Conservation (phyloP, 2,888 invertebrate genomes). For the Catocala nupta region DNA sequence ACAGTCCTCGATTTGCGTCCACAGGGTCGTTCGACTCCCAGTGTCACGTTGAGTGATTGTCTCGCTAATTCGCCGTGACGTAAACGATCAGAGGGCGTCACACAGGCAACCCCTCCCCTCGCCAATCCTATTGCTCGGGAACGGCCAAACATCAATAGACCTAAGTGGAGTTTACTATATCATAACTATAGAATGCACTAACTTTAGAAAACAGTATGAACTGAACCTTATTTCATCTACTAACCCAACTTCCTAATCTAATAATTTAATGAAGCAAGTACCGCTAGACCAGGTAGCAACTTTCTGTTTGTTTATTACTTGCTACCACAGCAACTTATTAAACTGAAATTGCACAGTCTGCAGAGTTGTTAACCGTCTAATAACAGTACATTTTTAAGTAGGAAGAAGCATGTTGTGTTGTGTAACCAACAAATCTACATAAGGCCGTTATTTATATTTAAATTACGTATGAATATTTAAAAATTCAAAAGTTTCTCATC, state of each 20-base stretch:
- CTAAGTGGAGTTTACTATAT: slow-evolving; percentile 36
- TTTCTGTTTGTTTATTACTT: slow-evolving; percentile 21
- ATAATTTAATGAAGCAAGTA: slow-evolving; percentile 22
- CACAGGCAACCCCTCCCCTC: slow-evolving; percentile 34
- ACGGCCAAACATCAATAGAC: slow-evolving; percentile 47
- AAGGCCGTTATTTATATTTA: slow-evolving; percentile 52
- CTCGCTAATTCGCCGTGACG: slow-evolving; percentile 73
- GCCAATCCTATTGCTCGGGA: slow-evolving; percentile 44
- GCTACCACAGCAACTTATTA: slow-evolving; percentile 20
- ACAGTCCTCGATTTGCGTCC: slow-evolving; percentile 75
- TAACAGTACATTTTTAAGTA: slow-evolving; percentile 15
- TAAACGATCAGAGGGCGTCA: slow-evolving; percentile 58
- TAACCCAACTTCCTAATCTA: slow-evolving; percentile 7
- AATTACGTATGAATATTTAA: slow-evolving; percentile 57
- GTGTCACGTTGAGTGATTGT: slow-evolving; percentile 79
- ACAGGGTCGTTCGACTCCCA: slow-evolving; percentile 61
- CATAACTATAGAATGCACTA: slow-evolving; percentile 23
- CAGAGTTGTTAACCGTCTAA: slow-evolving; percentile 18
- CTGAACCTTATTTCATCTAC: slow-evolving; percentile 14
- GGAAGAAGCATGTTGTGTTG: slow-evolving; percentile 26
- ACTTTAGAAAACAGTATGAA: slow-evolving; percentile 11
- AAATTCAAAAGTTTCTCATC: slow-evolving; percentile 44
- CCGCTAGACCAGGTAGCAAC: slow-evolving; percentile 17
- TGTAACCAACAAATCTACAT: slow-evolving; percentile 45
- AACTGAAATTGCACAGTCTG: slow-evolving; percentile 17